Conservation (phyloP, 2,113 vertebrate genomes). For the Rhinopithecus roxellana region DNA sequence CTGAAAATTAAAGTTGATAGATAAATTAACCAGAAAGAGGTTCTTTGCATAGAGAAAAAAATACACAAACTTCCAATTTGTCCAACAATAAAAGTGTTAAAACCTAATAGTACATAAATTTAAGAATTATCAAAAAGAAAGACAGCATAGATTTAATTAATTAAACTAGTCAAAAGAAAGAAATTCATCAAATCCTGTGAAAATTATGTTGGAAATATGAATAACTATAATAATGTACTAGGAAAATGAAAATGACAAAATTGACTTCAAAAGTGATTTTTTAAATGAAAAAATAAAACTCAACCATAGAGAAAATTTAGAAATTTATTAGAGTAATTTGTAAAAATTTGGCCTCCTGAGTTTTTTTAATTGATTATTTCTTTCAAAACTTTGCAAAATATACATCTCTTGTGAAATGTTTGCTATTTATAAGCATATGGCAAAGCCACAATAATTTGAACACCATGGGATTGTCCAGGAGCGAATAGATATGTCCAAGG, state of each 20-base stretch:
- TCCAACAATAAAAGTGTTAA: background rate
- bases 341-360: background rate
- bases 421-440: background rate
- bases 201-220: background rate
- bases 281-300: background rate
- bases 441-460: background rate
- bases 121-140: background rate
- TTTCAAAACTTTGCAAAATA: background rate
- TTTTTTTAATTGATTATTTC: background rate
- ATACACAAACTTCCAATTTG: background rate
- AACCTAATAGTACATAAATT: background rate
- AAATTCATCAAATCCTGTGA: background rate
- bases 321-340: background rate
- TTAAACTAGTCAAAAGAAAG: background rate
- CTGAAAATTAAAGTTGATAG: background rate
- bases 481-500: background rate
- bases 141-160: background rate
- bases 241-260: background rate
- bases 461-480: background rate
- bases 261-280: background rate
- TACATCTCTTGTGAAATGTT: background rate
- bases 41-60: background rate
- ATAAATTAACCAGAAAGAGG: background rate
- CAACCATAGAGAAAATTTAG: background rate
- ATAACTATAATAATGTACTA: background rate